Percentiles rank a stretch among this genome's conserved stretches.
Evolutionary conservation across 2,113 vertebrate species (phyloP).

Genomic region (Typhlomys cinereus): DNA sequence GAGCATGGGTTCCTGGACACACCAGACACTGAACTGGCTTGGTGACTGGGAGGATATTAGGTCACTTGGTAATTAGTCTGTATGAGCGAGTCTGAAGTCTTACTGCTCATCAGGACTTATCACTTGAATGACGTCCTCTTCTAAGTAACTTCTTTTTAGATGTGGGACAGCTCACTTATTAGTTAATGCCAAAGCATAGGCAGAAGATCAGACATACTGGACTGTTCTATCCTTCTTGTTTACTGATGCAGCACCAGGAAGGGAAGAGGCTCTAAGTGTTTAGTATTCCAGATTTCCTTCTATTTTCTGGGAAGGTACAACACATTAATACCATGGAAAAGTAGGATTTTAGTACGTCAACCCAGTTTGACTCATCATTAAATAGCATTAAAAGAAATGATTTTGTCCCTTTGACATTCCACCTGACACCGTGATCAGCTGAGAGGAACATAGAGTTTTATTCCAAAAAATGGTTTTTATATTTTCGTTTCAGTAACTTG

Average conservation of each 20-base stretch:
- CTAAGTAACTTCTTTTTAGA: slow-evolving; percentile 48
- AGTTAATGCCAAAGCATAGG: neutral
- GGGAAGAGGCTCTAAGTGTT: neutral
- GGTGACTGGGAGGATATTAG: neutral
- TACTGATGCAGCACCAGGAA: neutral
- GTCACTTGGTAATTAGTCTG: slow-evolving; percentile 42
- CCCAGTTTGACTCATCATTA: slow-evolving; percentile 44
- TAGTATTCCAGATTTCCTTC: neutral
- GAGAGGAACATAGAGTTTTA: neutral
- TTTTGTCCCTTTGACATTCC: neutral
- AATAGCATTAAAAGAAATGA: slow-evolving; percentile 21
- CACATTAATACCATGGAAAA: slow-evolving; percentile 46
- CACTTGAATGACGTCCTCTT: slow-evolving; percentile 53
- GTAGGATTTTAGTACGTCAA: slow-evolving; percentile 40
- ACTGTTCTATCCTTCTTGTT: neutral
- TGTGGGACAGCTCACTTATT: slow-evolving; percentile 1
- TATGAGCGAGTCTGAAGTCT: slow-evolving; percentile 11
- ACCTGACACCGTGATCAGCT: neutral
- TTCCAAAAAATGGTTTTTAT: slow-evolving; percentile 17
- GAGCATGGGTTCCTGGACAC: neutral
- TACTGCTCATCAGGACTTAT: slow-evolving; percentile 42
- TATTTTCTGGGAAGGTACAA: neutral
- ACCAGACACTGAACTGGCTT: neutral
- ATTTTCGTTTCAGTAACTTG: neutral
- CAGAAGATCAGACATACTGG: neutral